Conservation (phyloP, 2,797 vertebrate genomes). For the Atherinosoma microstoma region DNA sequence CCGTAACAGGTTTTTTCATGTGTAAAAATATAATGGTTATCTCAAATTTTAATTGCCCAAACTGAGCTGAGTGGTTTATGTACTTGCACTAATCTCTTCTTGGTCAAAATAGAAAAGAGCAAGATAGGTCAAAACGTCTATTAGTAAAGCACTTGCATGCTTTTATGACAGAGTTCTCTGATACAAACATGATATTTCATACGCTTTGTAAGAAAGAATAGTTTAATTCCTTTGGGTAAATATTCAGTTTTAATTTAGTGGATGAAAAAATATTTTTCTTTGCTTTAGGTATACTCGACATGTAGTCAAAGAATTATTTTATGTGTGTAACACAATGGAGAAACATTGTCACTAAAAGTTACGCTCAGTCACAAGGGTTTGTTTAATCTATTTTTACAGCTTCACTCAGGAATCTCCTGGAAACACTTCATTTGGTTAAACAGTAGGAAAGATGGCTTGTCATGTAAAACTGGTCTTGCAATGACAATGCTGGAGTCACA, state of each 20-base stretch:
- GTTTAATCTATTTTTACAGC: constrained; percentile 37
- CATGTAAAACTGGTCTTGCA: constrained; percentile 48
- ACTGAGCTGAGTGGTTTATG: constrained; percentile 14
- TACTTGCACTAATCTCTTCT: constrained; percentile 4
- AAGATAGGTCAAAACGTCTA: constrained; percentile 19
- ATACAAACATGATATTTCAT: background rate
- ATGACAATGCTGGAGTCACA: constrained; percentile 56
- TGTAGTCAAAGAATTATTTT: background rate
- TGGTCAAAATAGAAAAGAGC: constrained; percentile 11
- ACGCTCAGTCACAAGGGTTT: constrained; percentile 13
- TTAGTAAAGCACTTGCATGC: constrained; percentile 10
- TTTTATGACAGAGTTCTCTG: background rate
- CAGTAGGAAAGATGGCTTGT: constrained; percentile 19
- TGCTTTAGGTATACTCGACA: background rate
- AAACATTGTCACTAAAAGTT: constrained; percentile 3
- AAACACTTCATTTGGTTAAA: constrained; percentile 39
- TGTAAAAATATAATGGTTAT: constrained; percentile 1
- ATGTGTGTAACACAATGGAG: background rate
- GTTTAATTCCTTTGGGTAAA: background rate
- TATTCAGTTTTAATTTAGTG: background rate
- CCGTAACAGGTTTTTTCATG: background rate
- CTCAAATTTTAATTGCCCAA: constrained; percentile 19
- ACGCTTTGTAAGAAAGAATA: background rate
- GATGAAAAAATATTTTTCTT: background rate
- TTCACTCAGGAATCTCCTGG: constrained; percentile 19